phyloP scores from a whole-genome alignment of 2,888 invertebrate genomes.

The Dasypogon diadema region DNA sequence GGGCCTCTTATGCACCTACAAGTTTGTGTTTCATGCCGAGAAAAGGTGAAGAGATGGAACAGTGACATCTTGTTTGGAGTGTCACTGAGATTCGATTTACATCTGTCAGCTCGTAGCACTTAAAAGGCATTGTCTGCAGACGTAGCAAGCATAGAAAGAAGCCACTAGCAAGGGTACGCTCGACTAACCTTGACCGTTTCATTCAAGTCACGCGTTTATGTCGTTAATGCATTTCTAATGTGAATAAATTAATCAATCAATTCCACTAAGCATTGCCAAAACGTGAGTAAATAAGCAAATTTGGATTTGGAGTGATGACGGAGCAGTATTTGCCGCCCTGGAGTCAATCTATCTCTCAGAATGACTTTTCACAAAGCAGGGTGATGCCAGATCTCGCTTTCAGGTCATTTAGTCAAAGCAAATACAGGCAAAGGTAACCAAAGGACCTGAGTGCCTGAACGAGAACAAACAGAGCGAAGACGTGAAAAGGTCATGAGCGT shows the following conservation, averaged over 20 bases:
- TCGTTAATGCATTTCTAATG: background rate
- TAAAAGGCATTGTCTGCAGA: no score
- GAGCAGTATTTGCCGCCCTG: background rate
- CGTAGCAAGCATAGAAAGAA: no score
- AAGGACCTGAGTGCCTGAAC: background rate
- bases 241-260: background rate
- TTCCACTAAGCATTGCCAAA: background rate
- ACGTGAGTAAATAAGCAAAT: slow-evolving; percentile 1
- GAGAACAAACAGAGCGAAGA: background rate
- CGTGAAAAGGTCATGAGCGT: background rate
- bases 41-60: no score
- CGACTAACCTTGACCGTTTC: background rate
- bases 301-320: background rate
- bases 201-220: background rate
- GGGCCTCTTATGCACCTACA: no score
- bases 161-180: no score
- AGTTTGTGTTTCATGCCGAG: no score
- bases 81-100: no score
- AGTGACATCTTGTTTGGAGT: no score
- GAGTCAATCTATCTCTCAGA: background rate
- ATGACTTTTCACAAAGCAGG: background rate
- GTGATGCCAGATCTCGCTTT: background rate
- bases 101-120: no score
- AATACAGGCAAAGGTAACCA: background rate
- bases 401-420: background rate